Conservation (phyloP, 2,888 invertebrate genomes). For the Drosophila suboccidentalis region DNA sequence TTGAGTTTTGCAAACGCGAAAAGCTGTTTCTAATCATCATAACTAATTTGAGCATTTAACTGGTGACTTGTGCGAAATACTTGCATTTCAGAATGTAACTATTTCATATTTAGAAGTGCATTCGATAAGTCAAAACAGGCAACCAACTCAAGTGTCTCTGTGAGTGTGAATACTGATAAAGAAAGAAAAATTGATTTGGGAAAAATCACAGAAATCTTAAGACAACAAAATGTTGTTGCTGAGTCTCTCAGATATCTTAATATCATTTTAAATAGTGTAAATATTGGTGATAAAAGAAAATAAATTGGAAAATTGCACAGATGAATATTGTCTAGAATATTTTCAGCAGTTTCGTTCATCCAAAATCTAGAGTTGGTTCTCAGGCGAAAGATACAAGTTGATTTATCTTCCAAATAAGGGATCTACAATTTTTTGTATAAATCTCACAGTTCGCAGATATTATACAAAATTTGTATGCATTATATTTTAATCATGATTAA, state of each 20-base stretch:
- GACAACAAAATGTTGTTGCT: too few relatives aligned
- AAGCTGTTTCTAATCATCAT: slow-evolving; percentile 50
- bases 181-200: neutral
- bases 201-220: neutral
- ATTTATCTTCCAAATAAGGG: neutral
- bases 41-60: neutral
- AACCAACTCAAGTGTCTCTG: neutral
- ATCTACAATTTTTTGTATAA: too few relatives aligned
- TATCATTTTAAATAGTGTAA: neutral
- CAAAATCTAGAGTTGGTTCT: neutral
- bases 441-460: neutral
- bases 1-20: slow-evolving; percentile 4
- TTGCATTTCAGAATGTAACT: neutral
- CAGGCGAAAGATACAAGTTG: neutral
- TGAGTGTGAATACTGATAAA: neutral
- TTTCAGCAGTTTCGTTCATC: neutral
- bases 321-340: neutral
- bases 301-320: neutral
- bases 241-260: too few relatives aligned
- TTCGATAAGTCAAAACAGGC: neutral
- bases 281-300: neutral
- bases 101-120: slow-evolving; percentile 2
- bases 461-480: neutral
- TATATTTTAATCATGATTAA: neutral
- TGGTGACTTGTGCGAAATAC: slow-evolving; percentile 4